Base-by-base conservation (phyloP, 2,797 vertebrate genomes). In the Bradypodion pumilum region DNA sequence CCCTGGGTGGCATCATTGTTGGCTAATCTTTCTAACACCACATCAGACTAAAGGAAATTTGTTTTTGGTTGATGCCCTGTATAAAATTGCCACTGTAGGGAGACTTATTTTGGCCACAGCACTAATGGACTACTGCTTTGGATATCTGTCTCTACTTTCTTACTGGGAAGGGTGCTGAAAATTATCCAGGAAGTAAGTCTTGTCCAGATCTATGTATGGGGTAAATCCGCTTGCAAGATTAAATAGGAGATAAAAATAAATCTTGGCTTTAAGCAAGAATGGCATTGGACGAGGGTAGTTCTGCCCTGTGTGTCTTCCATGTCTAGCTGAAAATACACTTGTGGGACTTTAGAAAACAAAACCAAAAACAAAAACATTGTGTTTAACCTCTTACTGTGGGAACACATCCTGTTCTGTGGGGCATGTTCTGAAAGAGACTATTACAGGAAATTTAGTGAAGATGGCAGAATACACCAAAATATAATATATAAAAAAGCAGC, bases 191-290 rank as follows among this genome's bases (percentile, higher is more conserved):
- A 40, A 65, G 42, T 10, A 84, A 65, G 59, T 66, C 23, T 66
- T 15, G 27, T 27, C 32, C 74, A 83, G 68, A 76, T 35, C 68
- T 76, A 76, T 1, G 62, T 68, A 12, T 76, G 73, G 37, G 65
- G 63, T 21, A 40, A 46, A 12, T 68, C 62, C 21, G 44, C 66
- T 42, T 56, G 46, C 29, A 44, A 23, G 25, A 56, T 8, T 52
- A 59, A 74, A 80, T 44, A 77, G 49, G 49, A 9, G 27, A 68
- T 60, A 72, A 69, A 74, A 40, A 80, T 74, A 60, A 85, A 80
- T 35, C 37, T 69, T 80, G 59, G 59, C 25, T 35, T 80, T 60
- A n/a, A 68, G 69, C 40, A 75, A 62, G 72, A 80, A 68, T 46
- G 23, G 62, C 62, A 49, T 59, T 25, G 78, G 35, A 69, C 75